Base-by-base conservation (phyloP, 2,797 vertebrate species). In the Tenualosa thibaudeaui region DNA sequence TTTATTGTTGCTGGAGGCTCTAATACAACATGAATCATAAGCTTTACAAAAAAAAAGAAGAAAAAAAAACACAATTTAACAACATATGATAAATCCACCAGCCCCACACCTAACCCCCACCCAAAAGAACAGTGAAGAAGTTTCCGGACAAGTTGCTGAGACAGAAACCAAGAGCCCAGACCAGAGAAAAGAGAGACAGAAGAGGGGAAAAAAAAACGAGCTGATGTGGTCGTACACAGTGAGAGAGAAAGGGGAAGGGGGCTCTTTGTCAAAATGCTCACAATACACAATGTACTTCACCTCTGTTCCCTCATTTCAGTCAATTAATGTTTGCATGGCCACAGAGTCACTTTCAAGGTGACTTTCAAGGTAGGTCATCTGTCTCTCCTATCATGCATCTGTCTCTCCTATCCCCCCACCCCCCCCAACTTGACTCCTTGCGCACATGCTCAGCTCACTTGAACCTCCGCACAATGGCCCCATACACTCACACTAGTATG, bases 1-100 rank as follows among this genome's bases (percentile, higher is more conserved):
- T 96, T 96, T 96, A 96, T 96, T 96, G 95, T 94, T 95, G 95
- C 94, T 95, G 95, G 95, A 96, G 94, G 95, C 95, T 95, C 95
- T 95, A 96, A 95, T 94, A 95, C 94, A 95, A 95, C 95, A 95
- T 94, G 92, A 95, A 95, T 93, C 88, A 93, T 95, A 95, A 95
- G 95, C 95, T 95, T 95, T 96, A 95, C 95, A 96, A 96, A 95
- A 96, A 93, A 92, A 94, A 93, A 89, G 81, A 89, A 91, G 88
- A 92, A 92, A 92, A 91, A 90, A 93, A 88, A 92, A 91, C 90
- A 89, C 92, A 84, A 50, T 40, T 81, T 71, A 49, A 24, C 3
- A 40, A 87, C 58, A 87, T 50, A 26, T 81, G 58, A 85, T 83
- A 82, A 78, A 85, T 83, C 86, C 83, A 85, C 71, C 71, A 78